Evolutionary conservation across 2,113 vertebrate genomes (phyloP).

Genomic region (Hippocampus zosterae): DNA sequence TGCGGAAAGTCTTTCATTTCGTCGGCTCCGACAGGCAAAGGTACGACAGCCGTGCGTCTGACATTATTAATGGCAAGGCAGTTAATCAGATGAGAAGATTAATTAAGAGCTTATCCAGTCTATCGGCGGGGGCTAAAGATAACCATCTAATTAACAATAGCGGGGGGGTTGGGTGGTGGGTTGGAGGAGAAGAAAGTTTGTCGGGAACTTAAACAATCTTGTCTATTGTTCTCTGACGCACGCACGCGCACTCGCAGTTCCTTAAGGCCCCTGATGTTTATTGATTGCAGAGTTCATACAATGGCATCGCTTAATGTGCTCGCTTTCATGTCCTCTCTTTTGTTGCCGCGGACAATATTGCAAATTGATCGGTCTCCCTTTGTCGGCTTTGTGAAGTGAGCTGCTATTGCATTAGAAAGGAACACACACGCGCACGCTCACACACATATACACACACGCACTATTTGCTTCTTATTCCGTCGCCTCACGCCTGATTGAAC

Average conservation of each 20-base stretch:
- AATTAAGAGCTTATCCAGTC: conserved; percentile 67
- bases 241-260: conserved; percentile 3
- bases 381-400: conserved; percentile 73
- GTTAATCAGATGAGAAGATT: conserved; percentile 72
- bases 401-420: conserved; percentile 75
- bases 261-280: conserved; percentile 82
- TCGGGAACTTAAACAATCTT: conserved; percentile 53
- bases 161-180: conserved; percentile 8
- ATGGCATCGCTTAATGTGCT: conserved; percentile 85
- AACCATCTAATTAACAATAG: conserved; percentile 68
- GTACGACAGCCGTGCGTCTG: conserved; percentile 45
- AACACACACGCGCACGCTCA: background rate
- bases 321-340: conserved; percentile 91
- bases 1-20: conserved; percentile 14
- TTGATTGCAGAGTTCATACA: conserved; percentile 90
- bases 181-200: conserved; percentile 53
- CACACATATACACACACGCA: background rate
- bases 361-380: conserved; percentile 94
- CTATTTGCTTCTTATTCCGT: conserved; percentile 63
- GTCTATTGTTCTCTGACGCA: conserved; percentile 32
- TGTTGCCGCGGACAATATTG: conserved; percentile 85
- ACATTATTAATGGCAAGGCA: conserved; percentile 54
- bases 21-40: conserved; percentile 44
- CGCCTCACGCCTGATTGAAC: conserved; percentile 72
- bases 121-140: conserved; percentile 65